These are phyloP conservation scores for Danio jaintianensis DNA, from an alignment of 2,797 vertebrate genomes.

Conservation along the genomic window DNA sequence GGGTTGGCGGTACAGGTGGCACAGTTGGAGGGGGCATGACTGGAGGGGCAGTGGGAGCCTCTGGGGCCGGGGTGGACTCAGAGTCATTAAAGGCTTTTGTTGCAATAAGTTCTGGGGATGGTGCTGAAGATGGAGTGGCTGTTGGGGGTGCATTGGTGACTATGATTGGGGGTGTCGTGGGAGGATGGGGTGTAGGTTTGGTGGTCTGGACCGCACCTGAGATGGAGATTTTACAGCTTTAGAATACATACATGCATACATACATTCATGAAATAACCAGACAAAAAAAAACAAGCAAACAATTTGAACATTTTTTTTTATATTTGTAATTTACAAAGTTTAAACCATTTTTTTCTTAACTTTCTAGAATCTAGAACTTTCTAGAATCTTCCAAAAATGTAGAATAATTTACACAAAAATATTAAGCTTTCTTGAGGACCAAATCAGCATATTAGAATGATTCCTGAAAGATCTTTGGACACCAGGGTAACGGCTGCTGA, in stretches of 20 bases:
- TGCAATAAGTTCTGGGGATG: slow-evolving; percentile 25
- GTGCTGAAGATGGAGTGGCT: slow-evolving; percentile 49
- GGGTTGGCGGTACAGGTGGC: slow-evolving; percentile 38
- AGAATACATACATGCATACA: no score
- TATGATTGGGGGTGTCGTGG: slow-evolving; percentile 33
- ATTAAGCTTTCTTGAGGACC: background rate
- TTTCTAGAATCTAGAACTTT: no score
- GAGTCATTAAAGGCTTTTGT: slow-evolving; percentile 20
- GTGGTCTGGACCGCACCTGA: slow-evolving; percentile 61
- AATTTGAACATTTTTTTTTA: no score
- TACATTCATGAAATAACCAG: no score
- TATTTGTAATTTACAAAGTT: no score
- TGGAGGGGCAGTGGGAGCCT: slow-evolving; percentile 35
- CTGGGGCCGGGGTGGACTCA: background rate
- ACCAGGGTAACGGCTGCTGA: background rate
- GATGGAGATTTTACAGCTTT: background rate
- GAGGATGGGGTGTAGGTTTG: slow-evolving; percentile 62
- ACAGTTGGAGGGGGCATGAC: slow-evolving; percentile 9
- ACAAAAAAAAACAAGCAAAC: no score
- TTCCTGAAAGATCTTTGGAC: background rate
- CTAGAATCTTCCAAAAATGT: no score
- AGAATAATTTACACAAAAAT: no score
- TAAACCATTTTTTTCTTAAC: no score
- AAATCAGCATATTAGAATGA: no score
- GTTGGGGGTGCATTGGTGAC: background rate